Base-by-base conservation (phyloP, 2,797 vertebrate genomes). In the Pseudochirops corinnae region DNA sequence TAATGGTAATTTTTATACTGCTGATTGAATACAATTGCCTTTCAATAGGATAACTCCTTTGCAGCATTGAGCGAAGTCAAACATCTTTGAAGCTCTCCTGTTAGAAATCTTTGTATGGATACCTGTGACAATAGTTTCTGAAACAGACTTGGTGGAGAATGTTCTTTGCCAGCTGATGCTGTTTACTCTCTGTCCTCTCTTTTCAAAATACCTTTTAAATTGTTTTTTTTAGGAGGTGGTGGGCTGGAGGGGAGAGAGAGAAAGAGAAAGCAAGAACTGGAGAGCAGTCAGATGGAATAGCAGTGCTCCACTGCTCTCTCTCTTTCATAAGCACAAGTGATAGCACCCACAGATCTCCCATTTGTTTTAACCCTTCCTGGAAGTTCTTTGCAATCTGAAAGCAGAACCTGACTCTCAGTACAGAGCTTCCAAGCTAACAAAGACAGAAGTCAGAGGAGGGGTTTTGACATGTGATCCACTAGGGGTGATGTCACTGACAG, bases 401-500 rank as follows among this genome's bases (percentile, higher is more conserved):
- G 97, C 95, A 52, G 56, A 92, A 74, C 93, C 92, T 95, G 96
- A 97, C 95, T 98, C 93, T 94, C 2, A 29, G 96, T 98, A 97
- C 98, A 99, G 98, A 98, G 99, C 98, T 94, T 97, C 94, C 96
- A 92, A 0, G 5, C 56, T 67, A 95, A 97, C 97, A 98, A 98
- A 98, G 97, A 97, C 98, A 99, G 97, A 99, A 99, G 99, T 99
- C 99, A 99, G 98, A 97, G 96, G 29, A 56, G 98, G 98, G 99
- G 98, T 98, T 99, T 98, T 99, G 99, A 99, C 99, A 98, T 98
- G 98, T 98, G 99, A 99, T 99, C 99, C 98, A 97, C 98, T 98
- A 99, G 99, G 97, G 98, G 98, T 98, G 98, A 99, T 99, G 99
- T 99, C 99, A 99, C 98, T 97, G 99, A 99, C 99, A 99, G 99